Base-by-base conservation (phyloP, 2,888 invertebrate species). In the Amaurobius ferox region DNA sequence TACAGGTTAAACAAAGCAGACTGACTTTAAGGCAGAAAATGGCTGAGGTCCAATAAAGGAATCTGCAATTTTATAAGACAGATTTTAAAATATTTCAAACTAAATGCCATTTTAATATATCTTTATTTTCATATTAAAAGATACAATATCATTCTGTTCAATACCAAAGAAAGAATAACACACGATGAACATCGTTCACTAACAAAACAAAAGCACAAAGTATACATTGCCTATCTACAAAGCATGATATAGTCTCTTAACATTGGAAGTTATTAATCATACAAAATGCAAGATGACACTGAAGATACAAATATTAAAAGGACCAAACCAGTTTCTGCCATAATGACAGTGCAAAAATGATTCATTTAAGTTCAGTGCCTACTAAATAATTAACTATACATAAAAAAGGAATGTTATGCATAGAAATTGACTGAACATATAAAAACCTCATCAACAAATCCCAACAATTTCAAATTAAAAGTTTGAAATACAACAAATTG, bases 11-110 rank as follows among this genome's bases (percentile, higher is more conserved):
- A 66, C 35, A 66, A 40, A 77, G 77, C 83, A 83, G 83, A 83
- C 83, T 83, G 83, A 77, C 77, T 72, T 77, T 77, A 81, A 76
- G 68, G 77, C 83, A 83, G 83, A 83, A 83, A 83, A 39, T 83
- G 83, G 83, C 66, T 71, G 72, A 76, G 83, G 76, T 77, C 83
- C 64, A 62, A 39, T 11, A 55, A 19, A 55, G 23, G 23, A 55
- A 55, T 23, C 23, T 3, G n/a, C n/a, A 44, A 35, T 44, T 16
- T 16, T 44, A 13, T n/a, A 16, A 5, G 23, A 23, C 5, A 23
- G 23, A 1, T 55, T 55, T 7, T 6, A 55, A 55, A 55, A 64
- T 29, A 29, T 30, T n/a, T 29, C 29, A 64, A 29, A 28, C 29
- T 29, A 29, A 64, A 64, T 3, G 16, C 30, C n/a, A n/a, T 64